A percentile compares a stretch with the other conserved stretches of the same genome.
phyloP scores from a whole-genome alignment of 2,113 vertebrate genomes.

The Mastomys coucha region DNA sequence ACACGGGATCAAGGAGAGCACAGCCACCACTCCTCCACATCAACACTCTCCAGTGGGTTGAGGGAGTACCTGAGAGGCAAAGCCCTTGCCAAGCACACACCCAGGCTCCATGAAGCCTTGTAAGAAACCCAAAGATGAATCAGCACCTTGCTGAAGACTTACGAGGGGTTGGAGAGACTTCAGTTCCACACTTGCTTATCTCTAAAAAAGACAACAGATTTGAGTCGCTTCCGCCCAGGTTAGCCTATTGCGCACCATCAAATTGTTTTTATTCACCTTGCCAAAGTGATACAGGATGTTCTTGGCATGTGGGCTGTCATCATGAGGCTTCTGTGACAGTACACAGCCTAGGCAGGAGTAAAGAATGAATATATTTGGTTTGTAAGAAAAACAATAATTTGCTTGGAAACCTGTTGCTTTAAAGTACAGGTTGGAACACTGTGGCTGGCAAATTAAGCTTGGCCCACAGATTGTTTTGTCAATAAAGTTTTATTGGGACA shows the following conservation, averaged over 20 bases:
- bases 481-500: conserved; percentile 22
- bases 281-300: background rate
- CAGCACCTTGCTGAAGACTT: background rate
- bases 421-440: background rate
- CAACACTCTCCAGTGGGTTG: background rate
- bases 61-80: background rate
- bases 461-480: background rate
- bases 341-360: background rate
- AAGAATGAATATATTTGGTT: background rate
- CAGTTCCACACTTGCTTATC: background rate
- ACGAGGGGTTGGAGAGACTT: background rate
- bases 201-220: background rate
- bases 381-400: conserved; percentile 1
- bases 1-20: background rate
- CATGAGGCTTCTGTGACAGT: background rate
- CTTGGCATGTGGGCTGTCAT: background rate
- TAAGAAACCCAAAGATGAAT: background rate
- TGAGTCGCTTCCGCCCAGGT: background rate
- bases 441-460: background rate
- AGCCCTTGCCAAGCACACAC: background rate
- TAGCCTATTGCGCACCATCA: background rate
- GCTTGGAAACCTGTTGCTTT: background rate
- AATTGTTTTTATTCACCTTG: background rate
- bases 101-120: background rate
- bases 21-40: background rate